phyloP scores from a whole-genome alignment of 2,797 vertebrate species.

The Sebastes vulpes region DNA sequence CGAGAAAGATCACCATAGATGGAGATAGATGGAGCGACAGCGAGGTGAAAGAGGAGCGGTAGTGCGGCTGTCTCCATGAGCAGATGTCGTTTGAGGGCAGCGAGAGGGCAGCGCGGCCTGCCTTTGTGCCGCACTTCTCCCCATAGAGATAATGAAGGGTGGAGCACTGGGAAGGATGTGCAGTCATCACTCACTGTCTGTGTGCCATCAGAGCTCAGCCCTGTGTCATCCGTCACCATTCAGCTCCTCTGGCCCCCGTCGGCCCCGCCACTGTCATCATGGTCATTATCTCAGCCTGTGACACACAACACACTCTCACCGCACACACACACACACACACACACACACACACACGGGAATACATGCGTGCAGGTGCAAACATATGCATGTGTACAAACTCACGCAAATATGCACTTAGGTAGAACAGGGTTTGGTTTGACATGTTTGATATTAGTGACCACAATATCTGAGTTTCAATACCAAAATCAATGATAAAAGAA shows the following conservation, averaged over 20 bases:
- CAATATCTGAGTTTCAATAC: background rate
- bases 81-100: slow-evolving; percentile 87
- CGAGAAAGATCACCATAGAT: slow-evolving; percentile 79
- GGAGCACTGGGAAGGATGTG: slow-evolving; percentile 90
- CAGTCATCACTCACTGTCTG: slow-evolving; percentile 94
- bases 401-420: background rate
- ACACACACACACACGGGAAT: slow-evolving; percentile 18
- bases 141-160: slow-evolving; percentile 93
- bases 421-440: background rate
- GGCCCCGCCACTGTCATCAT: slow-evolving; percentile 91
- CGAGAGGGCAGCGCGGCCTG: slow-evolving; percentile 87
- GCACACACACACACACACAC: slow-evolving; percentile 5
- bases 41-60: slow-evolving; percentile 83
- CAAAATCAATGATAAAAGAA: background rate
- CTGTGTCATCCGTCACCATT: slow-evolving; percentile 95
- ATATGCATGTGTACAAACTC: background rate
- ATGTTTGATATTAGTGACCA: background rate
- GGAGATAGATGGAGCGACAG: slow-evolving; percentile 84
- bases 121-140: slow-evolving; percentile 80
- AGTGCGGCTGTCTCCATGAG: slow-evolving; percentile 82
- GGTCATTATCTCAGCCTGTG: slow-evolving; percentile 92
- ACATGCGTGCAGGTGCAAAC: slow-evolving; percentile 28
- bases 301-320: slow-evolving; percentile 64
- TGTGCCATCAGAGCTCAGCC: slow-evolving; percentile 92
- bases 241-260: slow-evolving; percentile 91